A percentile compares a stretch with the other conserved stretches of the same genome.
phyloP scores from a whole-genome alignment of 2,888 invertebrate genomes.

The Coecobrya sp. region DNA sequence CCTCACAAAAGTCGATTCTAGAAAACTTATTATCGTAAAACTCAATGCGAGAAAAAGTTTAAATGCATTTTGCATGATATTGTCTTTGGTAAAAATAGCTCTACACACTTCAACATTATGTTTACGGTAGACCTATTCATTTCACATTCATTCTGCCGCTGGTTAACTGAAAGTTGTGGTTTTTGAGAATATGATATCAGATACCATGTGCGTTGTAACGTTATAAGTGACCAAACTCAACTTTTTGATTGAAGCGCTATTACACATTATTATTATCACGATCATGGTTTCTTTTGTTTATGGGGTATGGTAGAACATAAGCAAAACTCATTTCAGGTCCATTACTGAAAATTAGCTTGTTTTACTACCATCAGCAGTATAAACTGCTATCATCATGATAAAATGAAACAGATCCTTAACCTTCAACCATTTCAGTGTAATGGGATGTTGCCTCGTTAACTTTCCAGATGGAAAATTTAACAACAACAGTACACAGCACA shows the following conservation, averaged over 20 bases:
- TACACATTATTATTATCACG: neutral
- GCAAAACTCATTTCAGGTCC: slow-evolving; percentile 70
- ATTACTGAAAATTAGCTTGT: slow-evolving; percentile 77
- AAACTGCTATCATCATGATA: slow-evolving; percentile 23
- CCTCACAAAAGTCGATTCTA: neutral
- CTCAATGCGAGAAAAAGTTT: slow-evolving; percentile 17
- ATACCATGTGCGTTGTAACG: neutral
- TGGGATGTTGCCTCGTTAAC: slow-evolving; percentile 76
- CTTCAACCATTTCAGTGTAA: slow-evolving; percentile 67
- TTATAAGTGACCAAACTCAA: slow-evolving; percentile 21
- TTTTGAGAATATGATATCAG: neutral
- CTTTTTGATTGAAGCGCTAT: slow-evolving; percentile 58
- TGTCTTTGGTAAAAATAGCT: neutral
- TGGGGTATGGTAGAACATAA: slow-evolving; percentile 37
- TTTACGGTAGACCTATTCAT: neutral
- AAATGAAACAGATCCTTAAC: slow-evolving; percentile 76
- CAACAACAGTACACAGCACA: neutral
- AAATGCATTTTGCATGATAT: neutral
- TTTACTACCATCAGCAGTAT: slow-evolving; percentile 22
- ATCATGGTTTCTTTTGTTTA: slow-evolving; percentile 59
- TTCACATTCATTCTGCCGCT: neutral
- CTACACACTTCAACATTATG: no score
- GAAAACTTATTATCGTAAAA: slow-evolving; percentile 28
- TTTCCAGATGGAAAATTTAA: slow-evolving; percentile 62
- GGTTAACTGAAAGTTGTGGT: neutral